phyloP scores from a whole-genome alignment of 92 coral and sea anemone species.

The Galaxea fascicularis region DNA sequence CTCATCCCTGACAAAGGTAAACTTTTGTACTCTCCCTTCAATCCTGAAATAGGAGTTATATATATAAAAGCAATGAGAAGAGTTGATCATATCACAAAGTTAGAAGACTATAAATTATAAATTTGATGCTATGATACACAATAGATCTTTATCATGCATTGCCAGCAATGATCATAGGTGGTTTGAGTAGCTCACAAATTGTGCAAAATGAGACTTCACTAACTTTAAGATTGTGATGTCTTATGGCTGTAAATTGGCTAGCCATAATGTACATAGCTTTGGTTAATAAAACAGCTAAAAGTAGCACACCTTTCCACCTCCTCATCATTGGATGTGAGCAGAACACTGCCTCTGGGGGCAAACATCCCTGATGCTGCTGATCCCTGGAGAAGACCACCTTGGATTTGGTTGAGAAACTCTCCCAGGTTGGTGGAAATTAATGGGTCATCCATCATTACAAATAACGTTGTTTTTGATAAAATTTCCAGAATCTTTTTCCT shows the following conservation, averaged over 20 bases:
- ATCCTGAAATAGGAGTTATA: neutral
- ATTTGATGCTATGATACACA: neutral
- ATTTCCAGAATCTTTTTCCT: slow-evolving; percentile 41
- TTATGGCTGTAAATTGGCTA: neutral
- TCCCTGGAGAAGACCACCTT: slow-evolving; percentile 47
- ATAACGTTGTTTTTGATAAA: slow-evolving; percentile 24
- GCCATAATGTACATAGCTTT: neutral
- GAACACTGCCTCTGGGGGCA: slow-evolving; percentile 19
- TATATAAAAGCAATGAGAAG: neutral
- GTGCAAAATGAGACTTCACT: neutral
- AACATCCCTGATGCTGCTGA: slow-evolving; percentile 37
- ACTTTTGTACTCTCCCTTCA: slow-evolving; percentile 4
- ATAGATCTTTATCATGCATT: neutral
- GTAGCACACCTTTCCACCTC: slow-evolving; percentile 48
- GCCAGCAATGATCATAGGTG: neutral
- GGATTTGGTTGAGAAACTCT: slow-evolving; percentile 44
- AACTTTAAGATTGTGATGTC: neutral
- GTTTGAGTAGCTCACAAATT: neutral
- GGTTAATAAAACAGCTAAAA: neutral
- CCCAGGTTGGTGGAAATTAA: slow-evolving; percentile 31
- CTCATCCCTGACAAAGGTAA: slow-evolving; percentile 11
- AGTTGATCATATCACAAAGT: neutral
- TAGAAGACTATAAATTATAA: neutral
- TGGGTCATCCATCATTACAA: slow-evolving; percentile 57
- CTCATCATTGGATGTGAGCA: slow-evolving; percentile 41